These are phyloP conservation scores for Scomber colias DNA, from an alignment of 2,113 vertebrate species.

Conservation along the genomic window DNA sequence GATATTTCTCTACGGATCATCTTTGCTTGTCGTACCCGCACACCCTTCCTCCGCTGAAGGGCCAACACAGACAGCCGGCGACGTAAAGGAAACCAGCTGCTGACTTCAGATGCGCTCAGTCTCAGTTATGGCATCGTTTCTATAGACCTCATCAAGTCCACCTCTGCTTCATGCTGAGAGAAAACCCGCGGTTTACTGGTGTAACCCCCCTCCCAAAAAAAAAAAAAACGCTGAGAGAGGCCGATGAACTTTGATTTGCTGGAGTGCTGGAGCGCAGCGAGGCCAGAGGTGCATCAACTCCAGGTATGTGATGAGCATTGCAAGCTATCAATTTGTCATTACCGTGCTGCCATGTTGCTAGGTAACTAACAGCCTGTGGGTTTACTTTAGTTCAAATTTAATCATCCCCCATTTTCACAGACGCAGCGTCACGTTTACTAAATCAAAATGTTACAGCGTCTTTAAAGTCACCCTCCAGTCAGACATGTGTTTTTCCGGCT, in stretches of 20 bases:
- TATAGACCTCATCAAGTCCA: slow-evolving; percentile 15
- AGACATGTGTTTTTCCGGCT: too few relatives aligned
- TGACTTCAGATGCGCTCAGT: slow-evolving; percentile 50
- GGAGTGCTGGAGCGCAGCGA: slow-evolving; percentile 26
- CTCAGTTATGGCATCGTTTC: slow-evolving; percentile 49
- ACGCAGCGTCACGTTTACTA: slow-evolving; percentile 21
- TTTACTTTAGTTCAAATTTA: slow-evolving; percentile 78
- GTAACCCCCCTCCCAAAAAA: neutral
- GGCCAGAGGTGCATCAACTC: slow-evolving; percentile 47
- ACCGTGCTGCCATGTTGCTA: slow-evolving; percentile 82
- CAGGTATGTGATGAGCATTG: slow-evolving; percentile 77
- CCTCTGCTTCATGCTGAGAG: slow-evolving; percentile 41
- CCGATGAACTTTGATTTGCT: slow-evolving; percentile 59
- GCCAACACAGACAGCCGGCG: slow-evolving; percentile 34
- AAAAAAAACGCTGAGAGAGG: slow-evolving; percentile 11
- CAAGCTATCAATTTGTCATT: slow-evolving; percentile 71
- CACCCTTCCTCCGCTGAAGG: slow-evolving; percentile 33
- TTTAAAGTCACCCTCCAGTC: neutral
- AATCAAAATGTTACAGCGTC: slow-evolving; percentile 1
- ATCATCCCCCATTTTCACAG: slow-evolving; percentile 5
- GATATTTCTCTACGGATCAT: slow-evolving; percentile 58
- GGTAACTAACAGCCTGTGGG: slow-evolving; percentile 78
- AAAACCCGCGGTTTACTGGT: neutral
- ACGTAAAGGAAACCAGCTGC: slow-evolving; percentile 57
- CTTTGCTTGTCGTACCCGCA: slow-evolving; percentile 44